These are phyloP conservation scores for Triops longicaudatus DNA, from an alignment of 1,140 invertebrate species.

Conservation along the genomic window DNA sequence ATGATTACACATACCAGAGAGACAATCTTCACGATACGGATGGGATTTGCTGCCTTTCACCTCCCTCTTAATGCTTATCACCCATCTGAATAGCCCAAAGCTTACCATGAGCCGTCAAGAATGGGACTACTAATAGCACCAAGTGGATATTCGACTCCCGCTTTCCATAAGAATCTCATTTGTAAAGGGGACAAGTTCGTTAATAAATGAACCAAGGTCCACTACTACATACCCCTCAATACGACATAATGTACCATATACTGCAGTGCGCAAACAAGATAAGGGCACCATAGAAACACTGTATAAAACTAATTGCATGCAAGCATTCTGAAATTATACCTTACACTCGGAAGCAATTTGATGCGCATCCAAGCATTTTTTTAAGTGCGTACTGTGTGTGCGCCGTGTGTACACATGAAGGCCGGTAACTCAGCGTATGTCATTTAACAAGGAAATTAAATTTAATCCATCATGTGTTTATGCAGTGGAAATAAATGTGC, in stretches of 20 bases:
- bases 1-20: constrained; percentile 15
- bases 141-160: neutral
- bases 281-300: too few species aligned
- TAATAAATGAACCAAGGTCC: neutral
- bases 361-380: too few species aligned
- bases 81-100: neutral
- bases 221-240: neutral
- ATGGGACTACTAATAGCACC: neutral
- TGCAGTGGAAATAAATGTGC: too few species aligned
- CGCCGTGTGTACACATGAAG: too few species aligned
- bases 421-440: too few species aligned
- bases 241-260: neutral
- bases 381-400: too few species aligned
- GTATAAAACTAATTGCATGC: too few species aligned
- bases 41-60: constrained; percentile 7
- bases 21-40: constrained; percentile 11
- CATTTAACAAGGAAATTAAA: too few species aligned
- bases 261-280: neutral
- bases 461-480: too few species aligned
- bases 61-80: neutral
- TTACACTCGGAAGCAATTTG: too few species aligned
- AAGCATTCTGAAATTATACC: too few species aligned
- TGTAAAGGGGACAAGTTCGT: neutral
- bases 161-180: constrained; percentile 12
- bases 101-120: neutral